Conservation (phyloP, 2,113 vertebrate species). For the Grammomys dolichurus region DNA sequence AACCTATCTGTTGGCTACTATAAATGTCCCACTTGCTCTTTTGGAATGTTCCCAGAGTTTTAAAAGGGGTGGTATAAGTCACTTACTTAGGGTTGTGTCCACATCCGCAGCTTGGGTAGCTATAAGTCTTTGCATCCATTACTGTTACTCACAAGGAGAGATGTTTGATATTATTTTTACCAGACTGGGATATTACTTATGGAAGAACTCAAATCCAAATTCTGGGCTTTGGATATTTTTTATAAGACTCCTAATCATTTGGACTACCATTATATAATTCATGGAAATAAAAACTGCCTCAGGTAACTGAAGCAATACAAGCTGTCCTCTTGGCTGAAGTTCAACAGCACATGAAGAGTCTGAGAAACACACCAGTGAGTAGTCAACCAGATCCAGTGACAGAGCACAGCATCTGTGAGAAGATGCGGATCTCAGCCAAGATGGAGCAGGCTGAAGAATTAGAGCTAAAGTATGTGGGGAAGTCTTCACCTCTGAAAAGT, state of each 20-base stretch:
- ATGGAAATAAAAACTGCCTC: not conserved
- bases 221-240: not conserved
- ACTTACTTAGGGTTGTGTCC: not conserved
- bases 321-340: slow-evolving; percentile 89
- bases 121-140: not conserved
- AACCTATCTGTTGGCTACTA: not conserved
- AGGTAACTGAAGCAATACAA: slow-evolving; percentile 88
- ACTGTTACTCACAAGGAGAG: not conserved
- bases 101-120: too few relatives aligned
- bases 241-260: slow-evolving; percentile 1
- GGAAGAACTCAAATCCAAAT: slow-evolving; percentile 28
- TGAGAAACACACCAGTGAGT: slow-evolving; percentile 42
- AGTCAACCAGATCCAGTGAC: slow-evolving; percentile 2
- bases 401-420: slow-evolving; percentile 72
- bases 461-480: slow-evolving; percentile 45
- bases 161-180: not conserved
- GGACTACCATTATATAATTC: not conserved
- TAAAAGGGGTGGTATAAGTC: not conserved
- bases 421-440: not conserved
- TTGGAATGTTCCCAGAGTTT: not conserved
- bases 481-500: slow-evolving; percentile 11
- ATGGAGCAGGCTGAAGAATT: not conserved
- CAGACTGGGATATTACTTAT: not conserved
- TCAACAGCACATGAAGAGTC: slow-evolving; percentile 79
- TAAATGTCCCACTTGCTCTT: not conserved